Conservation (phyloP, 2,113 vertebrate species). For the Colaptes auratus region DNA sequence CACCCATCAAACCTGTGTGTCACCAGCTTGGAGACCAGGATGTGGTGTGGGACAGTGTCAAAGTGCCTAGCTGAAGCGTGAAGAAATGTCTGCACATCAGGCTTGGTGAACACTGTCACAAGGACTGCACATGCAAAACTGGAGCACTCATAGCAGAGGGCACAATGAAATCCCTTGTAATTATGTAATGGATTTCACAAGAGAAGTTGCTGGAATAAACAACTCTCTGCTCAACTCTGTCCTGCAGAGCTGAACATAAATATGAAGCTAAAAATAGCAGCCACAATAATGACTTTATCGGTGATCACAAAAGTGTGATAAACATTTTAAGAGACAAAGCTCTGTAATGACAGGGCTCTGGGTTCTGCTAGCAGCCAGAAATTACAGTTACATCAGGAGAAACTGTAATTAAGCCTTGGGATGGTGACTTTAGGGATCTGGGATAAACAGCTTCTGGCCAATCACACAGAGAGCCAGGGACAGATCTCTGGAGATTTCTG, state of each 20-base stretch:
- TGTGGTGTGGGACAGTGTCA: too few species aligned
- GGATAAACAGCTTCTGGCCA: conserved; percentile 31
- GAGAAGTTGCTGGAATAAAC: conserved; percentile 8
- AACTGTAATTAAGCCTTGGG: conserved; percentile 41
- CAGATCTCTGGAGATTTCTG: background rate
- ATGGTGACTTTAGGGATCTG: background rate
- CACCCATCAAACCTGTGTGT: too few species aligned
- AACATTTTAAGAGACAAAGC: background rate
- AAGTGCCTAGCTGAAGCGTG: background rate
- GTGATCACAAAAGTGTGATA: conserved; percentile 5
- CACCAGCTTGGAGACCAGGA: too few species aligned
- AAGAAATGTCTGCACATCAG: background rate
- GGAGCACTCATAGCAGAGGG: background rate
- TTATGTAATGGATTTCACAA: background rate
- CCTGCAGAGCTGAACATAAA: conserved; percentile 10
- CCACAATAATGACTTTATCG: background rate
- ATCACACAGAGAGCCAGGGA: background rate
- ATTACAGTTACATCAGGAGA: background rate
- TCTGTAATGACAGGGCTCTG: background rate
- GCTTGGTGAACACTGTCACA: background rate
- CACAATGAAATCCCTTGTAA: background rate
- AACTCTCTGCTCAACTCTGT: background rate
- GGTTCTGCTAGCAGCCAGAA: background rate
- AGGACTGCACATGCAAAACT: background rate
- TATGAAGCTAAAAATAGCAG: conserved; percentile 22